Evolutionary conservation across 1,140 invertebrate genomes (phyloP).

Genomic region (Ditylenchus dipsaci): DNA sequence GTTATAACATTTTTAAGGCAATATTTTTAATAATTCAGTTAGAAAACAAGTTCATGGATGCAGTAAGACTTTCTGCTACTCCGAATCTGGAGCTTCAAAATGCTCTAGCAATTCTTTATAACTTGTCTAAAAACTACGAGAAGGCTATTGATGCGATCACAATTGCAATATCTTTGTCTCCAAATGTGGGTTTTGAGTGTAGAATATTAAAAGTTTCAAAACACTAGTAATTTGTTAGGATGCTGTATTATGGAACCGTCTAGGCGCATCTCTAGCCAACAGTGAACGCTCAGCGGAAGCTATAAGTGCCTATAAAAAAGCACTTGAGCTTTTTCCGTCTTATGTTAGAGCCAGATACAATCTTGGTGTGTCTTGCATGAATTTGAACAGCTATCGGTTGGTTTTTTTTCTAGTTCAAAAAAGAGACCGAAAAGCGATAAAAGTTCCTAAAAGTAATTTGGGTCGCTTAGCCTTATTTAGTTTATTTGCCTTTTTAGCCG

Average conservation of each 20-base stretch:
- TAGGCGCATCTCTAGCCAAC: conserved; percentile 96
- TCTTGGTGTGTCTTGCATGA: conserved; percentile 93
- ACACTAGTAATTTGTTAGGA: conserved; percentile 65
- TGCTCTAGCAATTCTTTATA: conserved; percentile 88
- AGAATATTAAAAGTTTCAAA: too few relatives aligned
- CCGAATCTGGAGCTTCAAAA: conserved; percentile 79
- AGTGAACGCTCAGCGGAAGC: conserved; percentile 88
- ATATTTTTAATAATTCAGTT: conserved; percentile 59
- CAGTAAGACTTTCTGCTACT: conserved; percentile 64
- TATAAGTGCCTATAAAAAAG: conserved; percentile 81
- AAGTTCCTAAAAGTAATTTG: too few relatives aligned
- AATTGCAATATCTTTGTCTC: conserved; percentile 75
- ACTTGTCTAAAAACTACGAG: conserved; percentile 84
- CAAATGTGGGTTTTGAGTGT: conserved; percentile 63
- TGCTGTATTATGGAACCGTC: conserved; percentile 89
- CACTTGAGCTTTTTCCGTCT: conserved; percentile 82
- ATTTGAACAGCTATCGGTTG: conserved; percentile 83
- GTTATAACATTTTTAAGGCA: background rate
- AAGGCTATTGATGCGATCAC: conserved; percentile 94
- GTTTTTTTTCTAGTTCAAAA: too few relatives aligned
- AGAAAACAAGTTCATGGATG: conserved; percentile 73
- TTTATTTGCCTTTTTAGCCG: too few relatives aligned
- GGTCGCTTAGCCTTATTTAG: too few relatives aligned
- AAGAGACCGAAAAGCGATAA: too few relatives aligned
- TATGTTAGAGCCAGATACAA: conserved; percentile 95